Base-by-base conservation (phyloP, 2,113 vertebrate genomes). In the Colossoma macropomum region DNA sequence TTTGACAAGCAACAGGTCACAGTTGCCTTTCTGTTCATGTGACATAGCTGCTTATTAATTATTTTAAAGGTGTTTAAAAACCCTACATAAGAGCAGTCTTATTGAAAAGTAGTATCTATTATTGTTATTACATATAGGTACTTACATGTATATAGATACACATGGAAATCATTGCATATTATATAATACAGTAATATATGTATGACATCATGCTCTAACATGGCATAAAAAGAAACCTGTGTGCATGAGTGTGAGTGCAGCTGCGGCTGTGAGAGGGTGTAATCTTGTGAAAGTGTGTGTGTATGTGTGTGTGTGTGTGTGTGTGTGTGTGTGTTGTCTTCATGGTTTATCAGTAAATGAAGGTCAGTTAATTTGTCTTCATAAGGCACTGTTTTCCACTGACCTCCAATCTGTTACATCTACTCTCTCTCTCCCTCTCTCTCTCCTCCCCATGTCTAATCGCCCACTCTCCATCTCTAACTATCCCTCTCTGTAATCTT, bases 281-380 rank as follows among this genome's bases (percentile, higher is more conserved):
- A 80, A 77, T 48, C 66, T 38, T 82, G 30, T 63, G 68, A 86
- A 19, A 3, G 4, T 21, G 38, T 45, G 59, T 60, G 10, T 77
- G 56, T 62, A 59, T 63, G 59, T 38, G 21, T 75, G 74, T 85
- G 52, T 72, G 63, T 74, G 30, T 60, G 75, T 76, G 71, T 54
- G 80, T 54, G 65, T 83, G 83, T 81, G 68, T 71, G 50, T 77
- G 32, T 54, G 69, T 85, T 87, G 87, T 92, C 90, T 92, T 90
- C 86, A 90, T 89, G 87, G 86, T 89, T 90, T 90, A 93, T 93
- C 90, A 86, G 86, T 79, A 82, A 81, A 84, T 71, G 90, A 93
- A 93, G 91, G 90, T 91, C 92, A 91, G 81, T 89, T 79, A 89
- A 93, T 93, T 90, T 90, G 87, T 94, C 91, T 94, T 91, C 88